Base-by-base conservation (phyloP, 2,797 vertebrate species). In the Telmatherina bonti region DNA sequence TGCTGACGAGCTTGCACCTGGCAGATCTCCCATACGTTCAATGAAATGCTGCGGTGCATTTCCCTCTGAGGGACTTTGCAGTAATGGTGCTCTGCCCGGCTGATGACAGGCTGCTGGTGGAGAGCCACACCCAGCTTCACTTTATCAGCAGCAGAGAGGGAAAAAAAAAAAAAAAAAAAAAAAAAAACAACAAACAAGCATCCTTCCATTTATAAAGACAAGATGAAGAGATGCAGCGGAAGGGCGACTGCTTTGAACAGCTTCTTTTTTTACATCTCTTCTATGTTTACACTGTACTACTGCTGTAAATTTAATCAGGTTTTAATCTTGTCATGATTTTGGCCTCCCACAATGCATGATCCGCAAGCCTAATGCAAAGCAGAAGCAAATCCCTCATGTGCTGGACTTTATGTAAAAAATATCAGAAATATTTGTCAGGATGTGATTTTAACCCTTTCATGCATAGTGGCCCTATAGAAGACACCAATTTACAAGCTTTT, bases 61-160 rank as follows among this genome's bases (percentile, higher is more conserved):
- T 85, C 45, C 26, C 65, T 75, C 59, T 3, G 62, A 35, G 56
- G 26, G 58, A 35, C 12, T 10, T n/a, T 1, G 13, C 74, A 30
- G 63, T 27, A 59, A 78, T 66, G 52, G 35, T 54, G 65, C 56
- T 66, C 27, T 65, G 63, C 65, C 57, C 35, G 2, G 33, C 67
- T 63, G 78, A 72, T 61, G 75, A 59, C 66, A 70, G 52, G 60
- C 75, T 59, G 72, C 49, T 62, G 77, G 51, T 69, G 74, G 59
- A 72, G 45, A 54, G 67, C 83, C 80, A 83, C 83, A 38, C 72
- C 82, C 83, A 47, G 67, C 55, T 58, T 57, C 72, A 43, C 62
- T 79, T 66, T 4, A 64, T 71, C 65, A 67, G 33, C 57, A 61
- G 4, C 26, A 59, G 15, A 30, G 31, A 7, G n/a, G n/a, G n/a